Evolutionary conservation across 64 coral and sea anemone species (phyloP).

Genomic region (Stichodactyla helianthus): DNA sequence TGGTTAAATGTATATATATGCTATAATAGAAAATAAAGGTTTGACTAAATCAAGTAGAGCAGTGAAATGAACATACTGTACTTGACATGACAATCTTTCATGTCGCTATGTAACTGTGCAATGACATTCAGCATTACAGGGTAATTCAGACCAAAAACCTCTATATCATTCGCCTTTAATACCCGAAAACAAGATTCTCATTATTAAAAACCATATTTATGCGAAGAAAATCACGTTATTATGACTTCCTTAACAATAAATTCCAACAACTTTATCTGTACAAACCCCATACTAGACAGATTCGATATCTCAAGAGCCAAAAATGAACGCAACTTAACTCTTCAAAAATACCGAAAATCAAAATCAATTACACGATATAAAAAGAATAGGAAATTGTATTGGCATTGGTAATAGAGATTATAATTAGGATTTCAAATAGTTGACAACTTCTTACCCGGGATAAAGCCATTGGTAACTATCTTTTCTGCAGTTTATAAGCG

Average conservation of each 20-base stretch:
- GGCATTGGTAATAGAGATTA: not conserved
- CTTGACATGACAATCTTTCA: not conserved
- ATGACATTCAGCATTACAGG: no score
- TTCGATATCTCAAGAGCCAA: not conserved
- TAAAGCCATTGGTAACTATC: not conserved
- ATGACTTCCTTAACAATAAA: not conserved
- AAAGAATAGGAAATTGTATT: not conserved
- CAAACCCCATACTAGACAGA: not conserved
- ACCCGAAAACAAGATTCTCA: no score
- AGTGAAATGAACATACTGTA: not conserved
- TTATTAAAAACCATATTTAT: not conserved
- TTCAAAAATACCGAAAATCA: not conserved
- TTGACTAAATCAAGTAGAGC: not conserved
- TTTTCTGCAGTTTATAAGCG: not conserved
- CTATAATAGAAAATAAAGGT: no score
- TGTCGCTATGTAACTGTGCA: not conserved
- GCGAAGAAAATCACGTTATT: not conserved
- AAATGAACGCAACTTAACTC: not conserved
- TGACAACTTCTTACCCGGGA: slow-evolving; percentile 9
- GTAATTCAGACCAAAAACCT: no score
- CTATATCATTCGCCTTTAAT: no score
- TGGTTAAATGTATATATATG: no score
- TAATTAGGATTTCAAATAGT: not conserved
- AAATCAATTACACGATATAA: not conserved
- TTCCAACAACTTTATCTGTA: not conserved